Evolutionary conservation across 2,888 invertebrate genomes (phyloP), one percentile per base, ranked within the genome.

Genomic region (Alcis repandata): DNA sequence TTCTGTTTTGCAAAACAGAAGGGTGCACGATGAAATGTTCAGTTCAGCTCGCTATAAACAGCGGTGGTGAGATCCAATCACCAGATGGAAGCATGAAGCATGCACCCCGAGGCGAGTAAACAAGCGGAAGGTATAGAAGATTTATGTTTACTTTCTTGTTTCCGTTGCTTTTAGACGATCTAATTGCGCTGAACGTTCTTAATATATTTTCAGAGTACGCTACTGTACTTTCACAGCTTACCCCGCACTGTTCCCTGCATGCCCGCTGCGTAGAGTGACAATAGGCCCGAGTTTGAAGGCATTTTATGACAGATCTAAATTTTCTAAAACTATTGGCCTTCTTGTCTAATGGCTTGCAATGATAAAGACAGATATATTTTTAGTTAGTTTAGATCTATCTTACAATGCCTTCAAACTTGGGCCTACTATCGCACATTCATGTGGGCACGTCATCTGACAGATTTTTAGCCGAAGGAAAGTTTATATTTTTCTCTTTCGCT

Each of bases 1-100:
- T 85, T 85, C 83, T 89, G 85, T 80, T 86, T 80, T 79, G 84
- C 79, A 79, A 81, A 84, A 82, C 84, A 84, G 81, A 80, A 83
- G 79, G 79, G 81, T 79, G 58, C 57, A 60, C 61, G 65, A 70
- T 71, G 79, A 79, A 85, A 88, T 90, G 90, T 78, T 76, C 81
- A 63, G 33, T 49, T 66, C 48, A 83, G 83, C 1, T 27, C 3
- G 27, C n/a, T 27, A 49, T 49, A 49, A 49, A 38, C 36, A 9
- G 8, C 7, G 11, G 73, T 79, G 80, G 71, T 78, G 82, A 83
- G 78, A 79, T 78, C 79, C 83, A 85, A 87, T 88, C 86, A 78
- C 77, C 87, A 88, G 86, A 90, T 87, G 86, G 84, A 76, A 81
- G 70, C 69, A 63, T 71, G 68, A 54, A 49, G 70, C 65, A 63